These are phyloP conservation scores for Spodoptera picta DNA, from an alignment of 2,888 invertebrate species.

Conservation along the genomic window DNA sequence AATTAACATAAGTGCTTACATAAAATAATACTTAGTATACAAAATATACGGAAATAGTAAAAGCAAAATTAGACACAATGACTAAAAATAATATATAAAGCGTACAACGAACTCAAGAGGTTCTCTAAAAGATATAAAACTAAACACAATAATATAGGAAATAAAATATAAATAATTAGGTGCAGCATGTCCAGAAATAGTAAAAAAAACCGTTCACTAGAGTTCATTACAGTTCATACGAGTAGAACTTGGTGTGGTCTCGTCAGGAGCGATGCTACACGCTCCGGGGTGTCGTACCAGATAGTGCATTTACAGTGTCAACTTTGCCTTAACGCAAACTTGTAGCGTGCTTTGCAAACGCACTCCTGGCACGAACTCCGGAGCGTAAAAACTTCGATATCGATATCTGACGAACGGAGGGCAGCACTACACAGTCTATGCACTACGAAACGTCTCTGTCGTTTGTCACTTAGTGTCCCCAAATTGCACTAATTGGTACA, in stretches of 20 bases:
- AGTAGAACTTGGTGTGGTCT: slow-evolving; percentile 69
- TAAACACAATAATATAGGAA: slow-evolving; percentile 44
- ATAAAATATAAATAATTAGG: slow-evolving; percentile 44
- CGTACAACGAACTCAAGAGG: slow-evolving; percentile 51
- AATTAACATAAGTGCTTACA: slow-evolving; percentile 52
- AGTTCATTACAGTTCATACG: slow-evolving; percentile 74
- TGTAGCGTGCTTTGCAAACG: slow-evolving; percentile 95
- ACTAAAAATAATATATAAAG: slow-evolving; percentile 48
- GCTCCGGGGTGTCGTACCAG: slow-evolving; percentile 98
- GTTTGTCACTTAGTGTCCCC: slow-evolving; percentile 71
- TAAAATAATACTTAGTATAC: slow-evolving; percentile 52
- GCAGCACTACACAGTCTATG: slow-evolving; percentile 80
- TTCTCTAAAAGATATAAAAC: slow-evolving; percentile 44
- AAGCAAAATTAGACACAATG: slow-evolving; percentile 49
- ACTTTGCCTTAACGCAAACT: slow-evolving; percentile 85
- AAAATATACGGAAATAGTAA: slow-evolving; percentile 47
- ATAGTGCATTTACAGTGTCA: slow-evolving; percentile 99
- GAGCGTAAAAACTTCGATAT: slow-evolving; percentile 86
- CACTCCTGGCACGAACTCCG: slow-evolving; percentile 99
- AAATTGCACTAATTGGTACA: slow-evolving; percentile 47
- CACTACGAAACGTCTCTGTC: slow-evolving; percentile 80
- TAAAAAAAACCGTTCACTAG: slow-evolving; percentile 65
- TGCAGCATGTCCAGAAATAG: slow-evolving; percentile 37
- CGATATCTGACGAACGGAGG: slow-evolving; percentile 66
- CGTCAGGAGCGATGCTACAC: slow-evolving; percentile 84